Percentiles rank a stretch among this genome's conserved stretches.
Conservation (phyloP, 2,113 vertebrate genomes). For the Atrichornis clamosus region DNA sequence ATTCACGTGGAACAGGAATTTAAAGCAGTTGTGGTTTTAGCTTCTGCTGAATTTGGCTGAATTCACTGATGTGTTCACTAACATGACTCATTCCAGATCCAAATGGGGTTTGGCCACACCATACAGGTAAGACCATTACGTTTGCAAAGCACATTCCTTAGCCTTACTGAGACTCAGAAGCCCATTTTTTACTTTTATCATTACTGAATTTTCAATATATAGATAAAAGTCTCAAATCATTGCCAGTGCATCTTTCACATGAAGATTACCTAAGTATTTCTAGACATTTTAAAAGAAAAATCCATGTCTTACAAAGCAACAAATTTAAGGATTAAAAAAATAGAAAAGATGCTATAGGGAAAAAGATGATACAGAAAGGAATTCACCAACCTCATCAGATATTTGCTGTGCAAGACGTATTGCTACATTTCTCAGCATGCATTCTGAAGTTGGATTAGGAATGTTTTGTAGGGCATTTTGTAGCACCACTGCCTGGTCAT, state of each 20-base stretch:
- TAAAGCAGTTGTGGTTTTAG: not conserved
- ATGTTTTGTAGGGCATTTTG: constrained; percentile 98
- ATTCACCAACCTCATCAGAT: constrained; percentile 91
- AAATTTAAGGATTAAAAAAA: not conserved
- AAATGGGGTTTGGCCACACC: not conserved
- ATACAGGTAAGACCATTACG: not conserved
- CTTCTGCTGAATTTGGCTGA: not conserved
- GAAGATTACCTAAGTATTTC: not conserved
- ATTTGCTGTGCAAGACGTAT: constrained; percentile 98
- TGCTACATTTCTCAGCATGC: constrained; percentile 98
- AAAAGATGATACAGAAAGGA: not conserved
- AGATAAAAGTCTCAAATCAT: too few species aligned
- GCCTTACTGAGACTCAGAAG: not conserved
- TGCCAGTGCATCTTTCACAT: not conserved
- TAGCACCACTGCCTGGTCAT: constrained; percentile 97
- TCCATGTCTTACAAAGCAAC: not conserved
- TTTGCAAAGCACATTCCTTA: not conserved
- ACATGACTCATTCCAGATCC: not conserved
- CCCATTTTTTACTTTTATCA: not conserved
- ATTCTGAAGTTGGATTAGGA: constrained; percentile 97
- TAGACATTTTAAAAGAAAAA: not conserved
- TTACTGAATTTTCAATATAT: not conserved
- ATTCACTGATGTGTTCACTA: not conserved
- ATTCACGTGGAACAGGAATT: not conserved
- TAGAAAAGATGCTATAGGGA: not conserved